Evolutionary conservation across 2,888 invertebrate species (phyloP).

Genomic region (Chymomyza fuscimana): DNA sequence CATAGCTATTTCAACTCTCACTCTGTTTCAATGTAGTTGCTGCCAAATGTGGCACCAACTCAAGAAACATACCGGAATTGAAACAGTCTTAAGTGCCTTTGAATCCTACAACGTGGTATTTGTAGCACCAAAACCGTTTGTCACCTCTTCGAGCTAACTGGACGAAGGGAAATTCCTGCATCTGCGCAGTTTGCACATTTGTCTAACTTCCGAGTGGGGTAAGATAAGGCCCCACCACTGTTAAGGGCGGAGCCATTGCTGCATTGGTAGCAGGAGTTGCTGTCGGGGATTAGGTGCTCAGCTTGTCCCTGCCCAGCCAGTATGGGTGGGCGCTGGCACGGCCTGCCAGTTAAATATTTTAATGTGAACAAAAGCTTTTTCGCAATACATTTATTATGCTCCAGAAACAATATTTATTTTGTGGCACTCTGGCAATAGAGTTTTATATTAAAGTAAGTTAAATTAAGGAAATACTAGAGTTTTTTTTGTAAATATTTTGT

Average conservation of each 20-base stretch:
- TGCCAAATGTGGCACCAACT: neutral
- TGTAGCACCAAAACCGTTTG: conserved; percentile 33
- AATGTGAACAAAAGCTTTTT: conserved; percentile 63
- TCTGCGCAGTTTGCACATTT: conserved; percentile 58
- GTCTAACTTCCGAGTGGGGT: conserved; percentile 58
- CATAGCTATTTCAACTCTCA: neutral
- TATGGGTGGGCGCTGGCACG: conserved; percentile 2
- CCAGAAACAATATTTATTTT: conserved; percentile 52
- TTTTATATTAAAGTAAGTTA: conserved; percentile 1
- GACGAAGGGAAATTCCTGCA: conserved; percentile 59
- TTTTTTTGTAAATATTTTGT: too few species aligned
- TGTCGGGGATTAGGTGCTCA: conserved; percentile 53
- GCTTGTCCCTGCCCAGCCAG: conserved; percentile 25
- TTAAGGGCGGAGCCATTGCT: conserved; percentile 63
- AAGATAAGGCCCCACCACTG: conserved; percentile 36
- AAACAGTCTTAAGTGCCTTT: conserved; percentile 49
- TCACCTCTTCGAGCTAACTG: conserved; percentile 55
- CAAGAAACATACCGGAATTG: conserved; percentile 58
- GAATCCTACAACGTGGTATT: conserved; percentile 12
- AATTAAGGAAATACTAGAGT: neutral
- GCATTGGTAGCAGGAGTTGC: conserved; percentile 59
- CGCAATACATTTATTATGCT: conserved; percentile 62
- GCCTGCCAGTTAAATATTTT: conserved; percentile 59
- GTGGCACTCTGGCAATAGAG: neutral
- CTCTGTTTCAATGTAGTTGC: too few species aligned